Evolutionary conservation across 1,140 invertebrate genomes (phyloP).

Genomic region (Leptinotarsa defecta): DNA sequence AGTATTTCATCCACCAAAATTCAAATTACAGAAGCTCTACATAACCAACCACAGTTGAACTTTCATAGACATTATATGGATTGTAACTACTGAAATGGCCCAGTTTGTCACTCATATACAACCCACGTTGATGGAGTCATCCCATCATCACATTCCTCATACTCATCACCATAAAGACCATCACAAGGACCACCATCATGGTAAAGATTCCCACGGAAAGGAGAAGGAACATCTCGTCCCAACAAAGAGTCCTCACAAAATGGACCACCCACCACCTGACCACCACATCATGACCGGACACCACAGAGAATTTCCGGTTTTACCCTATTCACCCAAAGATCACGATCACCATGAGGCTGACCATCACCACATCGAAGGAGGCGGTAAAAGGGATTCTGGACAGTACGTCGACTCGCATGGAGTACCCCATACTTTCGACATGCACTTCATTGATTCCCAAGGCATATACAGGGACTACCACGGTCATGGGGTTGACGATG

Average conservation of each 20-base stretch:
- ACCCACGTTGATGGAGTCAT: constrained; percentile 61
- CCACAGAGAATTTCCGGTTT: constrained; percentile 46
- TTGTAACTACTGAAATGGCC: constrained; percentile 53
- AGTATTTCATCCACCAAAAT: too few relatives aligned
- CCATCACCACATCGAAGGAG: constrained; percentile 30
- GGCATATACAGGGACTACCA: constrained; percentile 52
- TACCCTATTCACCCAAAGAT: constrained; percentile 45
- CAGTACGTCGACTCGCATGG: constrained; percentile 53
- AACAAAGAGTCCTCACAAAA: constrained; percentile 23
- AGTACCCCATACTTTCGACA: constrained; percentile 48
- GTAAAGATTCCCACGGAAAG: constrained; percentile 33
- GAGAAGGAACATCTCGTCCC: constrained; percentile 17
- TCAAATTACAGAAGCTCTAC: too few relatives aligned
- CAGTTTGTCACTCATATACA: constrained; percentile 65
- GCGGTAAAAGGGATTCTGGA: constrained; percentile 47
- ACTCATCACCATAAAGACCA: constrained; percentile 52
- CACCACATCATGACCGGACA: neutral
- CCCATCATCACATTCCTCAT: constrained; percentile 60
- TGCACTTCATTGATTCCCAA: constrained; percentile 55
- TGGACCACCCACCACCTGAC: constrained; percentile 7
- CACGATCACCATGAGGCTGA: constrained; percentile 40
- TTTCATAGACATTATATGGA: constrained; percentile 1
- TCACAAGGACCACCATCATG: constrained; percentile 46
- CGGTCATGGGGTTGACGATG: constrained; percentile 49
- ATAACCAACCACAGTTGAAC: neutral